Evolutionary conservation across 1,140 invertebrate genomes (phyloP).

Genomic region (Brachystomella parvula): DNA sequence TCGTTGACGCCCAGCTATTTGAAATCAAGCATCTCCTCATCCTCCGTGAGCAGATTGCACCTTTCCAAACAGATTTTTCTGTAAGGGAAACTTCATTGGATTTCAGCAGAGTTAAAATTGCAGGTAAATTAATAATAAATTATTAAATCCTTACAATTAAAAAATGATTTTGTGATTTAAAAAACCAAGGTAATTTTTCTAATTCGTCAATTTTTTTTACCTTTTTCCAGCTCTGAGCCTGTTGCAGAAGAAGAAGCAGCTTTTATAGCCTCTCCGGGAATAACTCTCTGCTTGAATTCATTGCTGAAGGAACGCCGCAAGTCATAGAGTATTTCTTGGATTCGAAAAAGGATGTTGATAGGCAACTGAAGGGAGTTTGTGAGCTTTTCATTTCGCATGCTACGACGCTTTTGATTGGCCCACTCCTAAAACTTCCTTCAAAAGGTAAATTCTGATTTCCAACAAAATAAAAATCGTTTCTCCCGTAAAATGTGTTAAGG

Average conservation of each 20-base stretch:
- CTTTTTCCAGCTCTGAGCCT: constrained; percentile 62
- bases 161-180: background rate
- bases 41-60: constrained; percentile 92
- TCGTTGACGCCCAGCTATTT: constrained; percentile 88
- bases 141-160: background rate
- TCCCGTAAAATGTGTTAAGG: background rate
- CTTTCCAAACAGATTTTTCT: constrained; percentile 93
- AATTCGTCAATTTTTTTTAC: background rate
- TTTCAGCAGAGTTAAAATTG: constrained; percentile 78
- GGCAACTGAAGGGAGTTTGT: constrained; percentile 82
- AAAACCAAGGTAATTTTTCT: background rate
- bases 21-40: constrained; percentile 97
- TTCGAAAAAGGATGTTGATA: constrained; percentile 89
- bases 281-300: constrained; percentile 85
- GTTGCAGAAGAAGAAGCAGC: constrained; percentile 71
- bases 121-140: constrained; percentile 44
- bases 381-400: constrained; percentile 78
- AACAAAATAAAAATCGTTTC: background rate
- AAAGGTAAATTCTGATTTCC: constrained; percentile 50
- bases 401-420: constrained; percentile 64
- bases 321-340: constrained; percentile 86
- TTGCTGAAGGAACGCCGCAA: constrained; percentile 81
- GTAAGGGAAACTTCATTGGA: constrained; percentile 85
- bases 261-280: constrained; percentile 81
- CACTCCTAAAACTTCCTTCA: constrained; percentile 63